These are phyloP conservation scores for Gymnoscopelus braueri DNA, from an alignment of 2,797 vertebrate species.

Conservation along the genomic window DNA sequence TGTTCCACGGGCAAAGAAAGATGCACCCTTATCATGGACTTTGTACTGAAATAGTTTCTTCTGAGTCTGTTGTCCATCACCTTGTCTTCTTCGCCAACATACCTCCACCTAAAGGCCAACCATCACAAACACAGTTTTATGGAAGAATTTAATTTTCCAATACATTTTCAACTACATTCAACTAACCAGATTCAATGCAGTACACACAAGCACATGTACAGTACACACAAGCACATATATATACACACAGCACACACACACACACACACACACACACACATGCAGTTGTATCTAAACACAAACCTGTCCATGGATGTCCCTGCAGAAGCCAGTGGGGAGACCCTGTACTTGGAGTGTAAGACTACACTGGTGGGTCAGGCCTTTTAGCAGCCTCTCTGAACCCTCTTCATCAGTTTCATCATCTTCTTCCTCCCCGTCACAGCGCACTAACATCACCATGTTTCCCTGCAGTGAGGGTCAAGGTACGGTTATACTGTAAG, in stretches of 20 bases:
- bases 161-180: neutral
- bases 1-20: constrained; percentile 90
- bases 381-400: constrained; percentile 79
- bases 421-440: constrained; percentile 77
- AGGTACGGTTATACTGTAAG: neutral
- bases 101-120: constrained; percentile 84
- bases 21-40: constrained; percentile 90
- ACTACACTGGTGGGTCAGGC: constrained; percentile 88
- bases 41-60: constrained; percentile 90
- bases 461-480: constrained; percentile 82
- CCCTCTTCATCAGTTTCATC: constrained; percentile 81
- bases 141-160: neutral
- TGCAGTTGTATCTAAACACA: neutral
- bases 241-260: neutral
- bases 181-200: neutral
- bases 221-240: neutral
- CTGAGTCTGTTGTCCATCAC: constrained; percentile 50
- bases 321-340: constrained; percentile 92
- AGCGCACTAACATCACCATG: constrained; percentile 85
- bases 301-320: constrained; percentile 95
- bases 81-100: constrained; percentile 74
- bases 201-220: neutral
- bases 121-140: neutral
- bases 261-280: constrained; percentile 58
- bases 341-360: constrained; percentile 88